Percentiles rank a stretch among this genome's conserved stretches.
phyloP scores from a whole-genome alignment of 2,113 vertebrate species.

The Ibidorhyncha struthersii region DNA sequence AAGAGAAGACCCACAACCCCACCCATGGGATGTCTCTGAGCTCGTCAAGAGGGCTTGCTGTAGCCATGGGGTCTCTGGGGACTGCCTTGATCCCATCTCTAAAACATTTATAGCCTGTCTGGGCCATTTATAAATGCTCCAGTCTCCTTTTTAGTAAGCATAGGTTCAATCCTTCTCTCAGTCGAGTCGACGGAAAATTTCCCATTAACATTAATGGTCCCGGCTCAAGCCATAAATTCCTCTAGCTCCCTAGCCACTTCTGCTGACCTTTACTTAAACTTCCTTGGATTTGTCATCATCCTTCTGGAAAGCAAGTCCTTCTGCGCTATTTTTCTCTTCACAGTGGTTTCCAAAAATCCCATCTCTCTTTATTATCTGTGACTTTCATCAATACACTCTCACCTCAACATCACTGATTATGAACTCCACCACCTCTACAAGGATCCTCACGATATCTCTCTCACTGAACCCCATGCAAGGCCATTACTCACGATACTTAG shows the following conservation, averaged over 20 bases:
- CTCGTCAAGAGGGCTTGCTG: not conserved
- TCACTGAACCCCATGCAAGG: not conserved
- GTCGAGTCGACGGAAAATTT: constrained; percentile 16
- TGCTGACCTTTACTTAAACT: constrained; percentile 63
- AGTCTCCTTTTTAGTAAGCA: constrained; percentile 36
- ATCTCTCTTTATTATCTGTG: not conserved
- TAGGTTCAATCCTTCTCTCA: constrained; percentile 21
- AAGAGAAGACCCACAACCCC: not conserved
- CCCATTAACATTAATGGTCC: constrained; percentile 48
- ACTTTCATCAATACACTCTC: not conserved
- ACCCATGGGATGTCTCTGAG: not conserved
- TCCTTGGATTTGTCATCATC: constrained; percentile 17
- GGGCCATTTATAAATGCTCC: constrained; percentile 35
- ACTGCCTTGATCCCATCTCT: constrained; percentile 1
- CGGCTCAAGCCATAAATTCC: constrained; percentile 58
- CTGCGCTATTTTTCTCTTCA: constrained; percentile 10
- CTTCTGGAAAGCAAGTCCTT: constrained; percentile 34
- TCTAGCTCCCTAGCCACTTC: constrained; percentile 50
- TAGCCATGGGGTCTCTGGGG: not conserved
- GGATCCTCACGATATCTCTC: not conserved
- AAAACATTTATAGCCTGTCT: constrained; percentile 51
- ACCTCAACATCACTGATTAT: not conserved
- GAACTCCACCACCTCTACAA: not conserved
- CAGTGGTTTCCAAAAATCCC: not conserved
- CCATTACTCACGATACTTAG: not conserved